These are phyloP conservation scores for Galerucella pusilla DNA, from an alignment of 2,888 invertebrate species.

Conservation along the genomic window DNA sequence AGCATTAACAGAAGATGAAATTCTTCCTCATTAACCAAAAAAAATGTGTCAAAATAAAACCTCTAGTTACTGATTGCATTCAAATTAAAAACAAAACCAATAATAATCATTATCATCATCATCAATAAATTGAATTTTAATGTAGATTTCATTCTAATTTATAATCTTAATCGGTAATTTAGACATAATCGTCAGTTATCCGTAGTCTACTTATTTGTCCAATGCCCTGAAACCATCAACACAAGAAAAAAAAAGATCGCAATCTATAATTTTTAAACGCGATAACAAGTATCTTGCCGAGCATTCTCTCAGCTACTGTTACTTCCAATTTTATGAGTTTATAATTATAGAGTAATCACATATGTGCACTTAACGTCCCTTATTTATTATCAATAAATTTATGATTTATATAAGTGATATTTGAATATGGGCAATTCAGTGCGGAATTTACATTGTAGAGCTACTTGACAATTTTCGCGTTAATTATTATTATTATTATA, in stretches of 20 bases:
- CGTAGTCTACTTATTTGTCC: constrained; percentile 24
- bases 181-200: constrained; percentile 25
- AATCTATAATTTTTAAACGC: constrained; percentile 33
- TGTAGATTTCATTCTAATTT: constrained; percentile 28
- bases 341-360: constrained; percentile 30
- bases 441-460: neutral
- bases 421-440: neutral
- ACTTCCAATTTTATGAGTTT: constrained; percentile 32
- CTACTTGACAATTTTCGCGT: neutral
- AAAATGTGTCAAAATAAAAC: too few relatives aligned
- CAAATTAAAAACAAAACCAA: neutral
- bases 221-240: neutral
- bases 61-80: too few relatives aligned
- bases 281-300: constrained; percentile 28
- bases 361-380: constrained; percentile 7
- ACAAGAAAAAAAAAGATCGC: constrained; percentile 14
- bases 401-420: neutral
- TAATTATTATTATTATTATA: neutral
- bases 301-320: constrained; percentile 21
- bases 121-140: constrained; percentile 21
- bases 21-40: too few relatives aligned
- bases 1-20: too few relatives aligned
- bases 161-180: constrained; percentile 22
- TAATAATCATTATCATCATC: neutral
- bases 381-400: constrained; percentile 31